Evolutionary conservation across 2,113 vertebrate genomes (phyloP), one percentile per base, ranked within the genome.

Genomic region (Hippocampus mohnikei): DNA sequence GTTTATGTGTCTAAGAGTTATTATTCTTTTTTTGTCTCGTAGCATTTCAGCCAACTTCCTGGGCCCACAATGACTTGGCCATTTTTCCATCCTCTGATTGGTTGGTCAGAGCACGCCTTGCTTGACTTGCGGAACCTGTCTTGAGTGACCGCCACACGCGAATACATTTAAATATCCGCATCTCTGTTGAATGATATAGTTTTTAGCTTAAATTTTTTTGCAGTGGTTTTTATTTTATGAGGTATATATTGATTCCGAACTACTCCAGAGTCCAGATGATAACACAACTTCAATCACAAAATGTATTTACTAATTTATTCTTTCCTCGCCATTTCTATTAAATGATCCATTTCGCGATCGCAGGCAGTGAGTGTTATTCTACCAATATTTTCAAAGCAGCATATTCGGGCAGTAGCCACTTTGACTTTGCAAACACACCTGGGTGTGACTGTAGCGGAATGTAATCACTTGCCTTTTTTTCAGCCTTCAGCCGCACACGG

Each of bases 401-500:
- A 41, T 64, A 42, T 64, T 6, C 3, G 18, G 37, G 18, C 29
- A 61, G 59, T 37, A 10, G 16, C 61, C 21, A 63, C 21, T 11
- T 2, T 63, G 61, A 64, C 21, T n/a, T 12, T 12, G 4, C 10
- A 12, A 40, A 41, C 20, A 42, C 20, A 37, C 21, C 1, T 37
- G 67, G 70, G 75, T 66, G 79, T 61, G 67, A 69, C 18, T 11
- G 0, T 56, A 60, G 37, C 68, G 74, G 76, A 72, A 79, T 71
- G 67, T 41, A 2, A 67, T 79, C 21, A 7, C 8, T 79, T 60
- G 67, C 74, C 71, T 74, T 27, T 41, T 25, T n/a, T 46, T 29
- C 8, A 12, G 58, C 58, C 20, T 6, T 48, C 7, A 8, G 4
- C 59, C 41, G 37, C 40, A 12, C 7, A 42, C 62, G 18, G 62